Base-by-base conservation (phyloP, 2,113 vertebrate species). In the Candoia aspera region DNA sequence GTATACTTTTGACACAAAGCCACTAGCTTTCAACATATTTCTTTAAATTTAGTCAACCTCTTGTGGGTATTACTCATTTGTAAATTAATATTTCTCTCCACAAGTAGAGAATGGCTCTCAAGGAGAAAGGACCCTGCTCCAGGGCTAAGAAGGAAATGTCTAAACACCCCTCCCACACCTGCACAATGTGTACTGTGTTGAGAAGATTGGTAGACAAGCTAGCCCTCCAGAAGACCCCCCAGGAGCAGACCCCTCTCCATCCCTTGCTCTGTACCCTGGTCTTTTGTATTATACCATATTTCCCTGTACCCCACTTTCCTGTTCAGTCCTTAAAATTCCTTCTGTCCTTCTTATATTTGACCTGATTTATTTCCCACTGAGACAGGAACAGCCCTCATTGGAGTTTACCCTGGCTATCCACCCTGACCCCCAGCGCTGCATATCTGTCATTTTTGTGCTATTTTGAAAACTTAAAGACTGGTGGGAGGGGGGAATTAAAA, bases 401-500 rank as follows among this genome's bases (percentile, higher is more conserved):
- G 73, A 92, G 73, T 92, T 89, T 60, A 87, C 79, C 87, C 83
- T 84, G 73, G 46, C 58, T 92, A 10, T 53, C 29, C 46, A 29
- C 53, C 84, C 24, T 19, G 26, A 33, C 37, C 42, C 95, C 96
- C 96, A 97, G 96, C 97, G 97, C 94, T 96, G 92, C 89, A 91
- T 94, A 96, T 95, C 90, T 96, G 96, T 97, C 93, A 94, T 97
- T 97, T 95, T 96, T 97, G 96, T 97, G 97, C 96, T 97, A 97
- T 97, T 97, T 97, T 97, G 96, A 97, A 97, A 96, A 97, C 97
- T 97, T 97, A 97, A 97, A 97, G 94, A 94, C 94, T 19, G 68
- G n/a, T 6, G 68, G 2, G n/a, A 2, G 68, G 33, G 64, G 33
- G 13, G 64, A 1, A n/a, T 37, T 73, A 73, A 79, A 79, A 68